Conservation (phyloP, 2,797 vertebrate species). For the Pristis pectinata region DNA sequence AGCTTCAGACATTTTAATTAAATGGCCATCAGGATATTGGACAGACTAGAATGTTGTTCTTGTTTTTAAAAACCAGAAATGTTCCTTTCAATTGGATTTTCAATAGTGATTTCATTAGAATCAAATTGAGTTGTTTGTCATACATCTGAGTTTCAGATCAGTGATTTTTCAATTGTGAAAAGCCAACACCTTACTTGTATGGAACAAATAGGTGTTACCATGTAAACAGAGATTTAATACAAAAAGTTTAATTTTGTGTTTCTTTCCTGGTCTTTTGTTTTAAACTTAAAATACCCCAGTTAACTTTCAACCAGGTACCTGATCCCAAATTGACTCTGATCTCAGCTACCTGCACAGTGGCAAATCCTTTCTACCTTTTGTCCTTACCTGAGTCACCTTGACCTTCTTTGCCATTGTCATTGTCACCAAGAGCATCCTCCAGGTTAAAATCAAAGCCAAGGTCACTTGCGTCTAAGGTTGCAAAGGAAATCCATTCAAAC, state of each 20-base stretch:
- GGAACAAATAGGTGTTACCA: background rate
- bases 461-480: background rate
- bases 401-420: background rate
- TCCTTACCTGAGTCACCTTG: background rate
- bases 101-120: background rate
- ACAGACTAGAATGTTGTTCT: background rate
- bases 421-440: constrained; percentile 3
- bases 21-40: background rate
- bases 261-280: background rate
- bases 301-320: background rate
- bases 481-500: constrained; percentile 10
- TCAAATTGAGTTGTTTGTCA: background rate
- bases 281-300: background rate
- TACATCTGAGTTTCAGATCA: background rate
- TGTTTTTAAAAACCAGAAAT: background rate
- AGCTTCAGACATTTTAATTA: background rate
- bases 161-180: background rate
- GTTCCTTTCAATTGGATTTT: background rate
- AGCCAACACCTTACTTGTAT: background rate
- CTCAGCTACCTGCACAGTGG: background rate
- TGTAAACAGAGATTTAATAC: background rate
- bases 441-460: background rate
- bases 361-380: background rate
- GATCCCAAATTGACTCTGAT: background rate
- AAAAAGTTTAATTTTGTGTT: background rate